Evolutionary conservation across 2,113 vertebrate genomes (phyloP).

Genomic region (Nothoprocta perdicaria): DNA sequence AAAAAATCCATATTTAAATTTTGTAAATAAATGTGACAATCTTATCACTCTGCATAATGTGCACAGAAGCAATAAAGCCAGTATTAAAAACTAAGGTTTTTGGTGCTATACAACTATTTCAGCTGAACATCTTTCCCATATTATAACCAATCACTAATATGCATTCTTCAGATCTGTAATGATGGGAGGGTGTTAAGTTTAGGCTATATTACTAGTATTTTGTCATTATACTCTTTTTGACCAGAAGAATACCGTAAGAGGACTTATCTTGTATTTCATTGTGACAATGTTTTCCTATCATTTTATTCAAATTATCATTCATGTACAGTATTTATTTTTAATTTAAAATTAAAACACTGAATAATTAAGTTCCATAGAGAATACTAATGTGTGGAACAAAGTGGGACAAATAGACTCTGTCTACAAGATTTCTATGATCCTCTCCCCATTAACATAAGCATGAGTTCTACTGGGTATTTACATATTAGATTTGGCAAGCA

Average conservation of each 20-base stretch:
- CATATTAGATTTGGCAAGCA: constrained; percentile 61
- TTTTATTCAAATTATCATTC: constrained; percentile 61
- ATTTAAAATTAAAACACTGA: constrained; percentile 64
- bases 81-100: constrained; percentile 51
- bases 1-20: constrained; percentile 10
- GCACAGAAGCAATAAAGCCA: constrained; percentile 46
- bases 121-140: background rate
- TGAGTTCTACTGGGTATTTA: constrained; percentile 66
- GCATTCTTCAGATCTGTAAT: background rate
- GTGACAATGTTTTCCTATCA: constrained; percentile 28
- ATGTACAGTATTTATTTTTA: constrained; percentile 61
- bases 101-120: background rate
- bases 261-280: constrained; percentile 18
- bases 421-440: constrained; percentile 49
- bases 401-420: constrained; percentile 61
- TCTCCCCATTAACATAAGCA: constrained; percentile 62
- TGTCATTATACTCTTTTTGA: background rate
- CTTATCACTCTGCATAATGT: background rate
- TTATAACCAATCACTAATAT: background rate
- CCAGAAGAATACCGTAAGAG: background rate
- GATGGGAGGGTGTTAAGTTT: background rate
- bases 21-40: background rate
- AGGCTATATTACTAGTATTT: background rate
- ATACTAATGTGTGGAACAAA: constrained; percentile 62
- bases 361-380: constrained; percentile 65